Conservation (phyloP, 2,113 vertebrate species). For the Pteropus alecto region DNA sequence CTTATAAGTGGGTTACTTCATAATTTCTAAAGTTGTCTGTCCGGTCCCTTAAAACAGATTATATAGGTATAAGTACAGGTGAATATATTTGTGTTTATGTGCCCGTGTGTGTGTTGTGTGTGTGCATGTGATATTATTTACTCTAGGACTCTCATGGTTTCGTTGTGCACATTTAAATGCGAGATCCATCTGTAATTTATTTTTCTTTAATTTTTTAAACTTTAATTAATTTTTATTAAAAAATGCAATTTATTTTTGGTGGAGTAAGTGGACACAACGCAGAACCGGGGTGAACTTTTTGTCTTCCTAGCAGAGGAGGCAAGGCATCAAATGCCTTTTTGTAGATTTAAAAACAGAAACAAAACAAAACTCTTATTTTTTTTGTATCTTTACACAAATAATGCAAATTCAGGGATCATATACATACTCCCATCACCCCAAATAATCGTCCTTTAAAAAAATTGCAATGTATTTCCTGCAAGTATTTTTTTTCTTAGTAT, state of each 20-base stretch:
- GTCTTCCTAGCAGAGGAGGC: not conserved
- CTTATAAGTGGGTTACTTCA: not conserved
- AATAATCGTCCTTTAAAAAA: not conserved
- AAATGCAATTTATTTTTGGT: not conserved
- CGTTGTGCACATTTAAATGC: not conserved
- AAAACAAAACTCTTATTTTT: not conserved
- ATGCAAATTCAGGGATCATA: not conserved
- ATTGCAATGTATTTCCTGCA: not conserved
- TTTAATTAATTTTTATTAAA: no score
- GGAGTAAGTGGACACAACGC: fast-evolving
- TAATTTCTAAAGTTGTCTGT: not conserved
- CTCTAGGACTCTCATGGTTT: not conserved
- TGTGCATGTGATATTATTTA: not conserved
- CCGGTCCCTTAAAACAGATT: not conserved
- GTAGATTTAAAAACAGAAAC: not conserved
- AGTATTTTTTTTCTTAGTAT: not conserved
- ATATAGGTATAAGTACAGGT: not conserved
- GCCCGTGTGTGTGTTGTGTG: not conserved
- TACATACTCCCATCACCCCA: not conserved
- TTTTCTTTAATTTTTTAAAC: no score
- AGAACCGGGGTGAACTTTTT: not conserved
- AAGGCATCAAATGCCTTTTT: not conserved
- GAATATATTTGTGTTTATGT: not conserved
- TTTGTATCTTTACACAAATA: not conserved
- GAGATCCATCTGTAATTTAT: not conserved